A percentile compares a stretch with the other conserved stretches of the same genome.
Evolutionary conservation across 1,140 invertebrate species (phyloP).

Genomic region (Melanaphis sacchari): DNA sequence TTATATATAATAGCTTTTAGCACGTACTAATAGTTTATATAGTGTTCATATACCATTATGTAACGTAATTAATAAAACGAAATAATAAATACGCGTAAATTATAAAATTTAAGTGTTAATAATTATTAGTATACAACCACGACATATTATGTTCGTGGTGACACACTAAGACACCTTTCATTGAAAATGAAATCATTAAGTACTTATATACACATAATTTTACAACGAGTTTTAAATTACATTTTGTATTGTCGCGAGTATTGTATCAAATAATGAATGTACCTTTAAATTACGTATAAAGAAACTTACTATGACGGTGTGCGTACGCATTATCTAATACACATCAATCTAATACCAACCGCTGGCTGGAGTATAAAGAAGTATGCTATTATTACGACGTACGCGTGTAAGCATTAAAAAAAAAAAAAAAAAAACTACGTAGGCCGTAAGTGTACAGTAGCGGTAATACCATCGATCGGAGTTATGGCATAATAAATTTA

Average conservation of each 20-base stretch:
- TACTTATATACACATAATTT: background rate
- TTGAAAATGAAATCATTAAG: conserved; percentile 14
- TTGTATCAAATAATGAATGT: background rate
- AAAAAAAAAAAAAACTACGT: background rate
- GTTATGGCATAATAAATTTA: too few species aligned
- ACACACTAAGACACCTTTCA: background rate
- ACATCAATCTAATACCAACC: background rate
- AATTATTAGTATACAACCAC: background rate
- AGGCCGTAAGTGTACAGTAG: background rate
- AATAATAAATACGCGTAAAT: background rate
- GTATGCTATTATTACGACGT: background rate
- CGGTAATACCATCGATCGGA: background rate
- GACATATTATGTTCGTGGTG: too few species aligned
- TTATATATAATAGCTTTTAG: background rate
- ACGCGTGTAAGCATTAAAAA: background rate
- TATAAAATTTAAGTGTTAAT: background rate
- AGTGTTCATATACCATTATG: background rate
- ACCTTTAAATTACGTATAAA: background rate
- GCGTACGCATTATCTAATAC: background rate
- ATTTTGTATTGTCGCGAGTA: background rate
- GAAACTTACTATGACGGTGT: background rate
- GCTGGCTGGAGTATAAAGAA: background rate
- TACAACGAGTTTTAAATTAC: conserved; percentile 18
- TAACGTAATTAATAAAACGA: background rate
- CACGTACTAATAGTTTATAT: background rate